Evolutionary conservation across 2,113 vertebrate genomes (phyloP).

Genomic region (Scopus umbretta): DNA sequence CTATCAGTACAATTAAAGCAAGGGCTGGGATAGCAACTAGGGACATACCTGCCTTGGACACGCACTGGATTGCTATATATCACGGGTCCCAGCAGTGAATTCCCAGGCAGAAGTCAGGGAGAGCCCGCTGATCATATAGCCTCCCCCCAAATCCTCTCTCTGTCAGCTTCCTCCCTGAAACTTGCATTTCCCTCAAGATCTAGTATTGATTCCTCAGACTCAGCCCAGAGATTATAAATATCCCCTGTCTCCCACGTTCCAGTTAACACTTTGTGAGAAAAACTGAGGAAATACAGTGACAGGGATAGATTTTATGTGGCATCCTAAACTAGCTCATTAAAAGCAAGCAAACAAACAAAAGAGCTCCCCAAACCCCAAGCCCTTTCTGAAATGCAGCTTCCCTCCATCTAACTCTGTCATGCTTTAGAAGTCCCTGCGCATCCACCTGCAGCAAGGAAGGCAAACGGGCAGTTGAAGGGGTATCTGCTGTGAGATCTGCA

Average conservation of each 20-base stretch:
- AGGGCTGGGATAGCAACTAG: background rate
- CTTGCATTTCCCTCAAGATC: background rate
- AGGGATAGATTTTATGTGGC: background rate
- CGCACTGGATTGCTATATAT: background rate
- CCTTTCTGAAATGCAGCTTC: background rate
- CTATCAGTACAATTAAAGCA: background rate
- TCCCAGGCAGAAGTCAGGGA: background rate
- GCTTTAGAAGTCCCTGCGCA: background rate
- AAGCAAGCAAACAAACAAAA: slow-evolving; percentile 1
- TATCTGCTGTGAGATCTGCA: background rate
- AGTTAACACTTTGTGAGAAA: background rate
- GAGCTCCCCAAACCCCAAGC: background rate
- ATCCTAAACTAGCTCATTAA: background rate
- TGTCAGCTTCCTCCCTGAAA: background rate
- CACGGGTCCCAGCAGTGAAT: background rate
- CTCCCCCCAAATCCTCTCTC: background rate
- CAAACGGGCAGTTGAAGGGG: background rate
- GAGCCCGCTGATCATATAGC: background rate
- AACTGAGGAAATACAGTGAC: background rate
- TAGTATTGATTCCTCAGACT: background rate
- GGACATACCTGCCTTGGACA: background rate
- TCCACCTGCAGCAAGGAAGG: background rate
- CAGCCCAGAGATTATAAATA: background rate
- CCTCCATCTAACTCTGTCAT: background rate
- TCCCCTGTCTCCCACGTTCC: background rate